These are phyloP conservation scores for Ostrea denselamellosa DNA, from an alignment of 1,140 invertebrate genomes.

Conservation along the genomic window DNA sequence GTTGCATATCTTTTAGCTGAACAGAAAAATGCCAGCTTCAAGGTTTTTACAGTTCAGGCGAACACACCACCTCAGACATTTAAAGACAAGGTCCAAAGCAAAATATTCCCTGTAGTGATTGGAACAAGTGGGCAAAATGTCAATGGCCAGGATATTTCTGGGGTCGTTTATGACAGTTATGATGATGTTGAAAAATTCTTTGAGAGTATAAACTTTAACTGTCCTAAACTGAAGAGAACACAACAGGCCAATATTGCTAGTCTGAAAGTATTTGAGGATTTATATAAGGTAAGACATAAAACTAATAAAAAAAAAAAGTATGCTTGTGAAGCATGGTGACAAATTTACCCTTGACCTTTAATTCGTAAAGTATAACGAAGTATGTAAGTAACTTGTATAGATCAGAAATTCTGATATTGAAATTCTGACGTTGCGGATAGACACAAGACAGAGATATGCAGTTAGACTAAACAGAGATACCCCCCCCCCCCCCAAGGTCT, in stretches of 20 bases:
- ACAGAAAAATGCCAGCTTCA: slow-evolving; percentile 71
- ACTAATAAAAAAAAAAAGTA: too few species aligned
- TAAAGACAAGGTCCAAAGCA: slow-evolving; percentile 69
- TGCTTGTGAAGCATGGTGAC: too few species aligned
- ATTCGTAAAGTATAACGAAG: too few species aligned
- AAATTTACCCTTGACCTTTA: too few species aligned
- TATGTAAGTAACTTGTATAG: too few species aligned
- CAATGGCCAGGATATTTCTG: slow-evolving; percentile 65
- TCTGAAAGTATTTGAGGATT: slow-evolving; percentile 76
- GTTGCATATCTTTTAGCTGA: slow-evolving; percentile 74
- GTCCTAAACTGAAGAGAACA: slow-evolving; percentile 66
- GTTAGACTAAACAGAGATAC: too few species aligned
- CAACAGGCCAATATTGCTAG: slow-evolving; percentile 68
- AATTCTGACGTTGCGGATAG: too few species aligned
- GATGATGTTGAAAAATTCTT: slow-evolving; percentile 75
- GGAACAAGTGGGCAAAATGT: slow-evolving; percentile 61
- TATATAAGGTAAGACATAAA: slow-evolving; percentile 77
- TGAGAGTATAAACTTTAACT: slow-evolving; percentile 68
- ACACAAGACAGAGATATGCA: too few species aligned
- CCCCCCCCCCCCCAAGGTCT: too few species aligned
- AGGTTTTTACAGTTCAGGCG: slow-evolving; percentile 74
- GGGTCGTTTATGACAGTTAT: slow-evolving; percentile 68
- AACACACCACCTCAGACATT: slow-evolving; percentile 74
- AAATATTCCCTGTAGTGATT: slow-evolving; percentile 74
- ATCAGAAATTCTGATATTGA: too few species aligned